phyloP scores from a whole-genome alignment of 92 coral and sea anemone species.

The Palythoa grandis region DNA sequence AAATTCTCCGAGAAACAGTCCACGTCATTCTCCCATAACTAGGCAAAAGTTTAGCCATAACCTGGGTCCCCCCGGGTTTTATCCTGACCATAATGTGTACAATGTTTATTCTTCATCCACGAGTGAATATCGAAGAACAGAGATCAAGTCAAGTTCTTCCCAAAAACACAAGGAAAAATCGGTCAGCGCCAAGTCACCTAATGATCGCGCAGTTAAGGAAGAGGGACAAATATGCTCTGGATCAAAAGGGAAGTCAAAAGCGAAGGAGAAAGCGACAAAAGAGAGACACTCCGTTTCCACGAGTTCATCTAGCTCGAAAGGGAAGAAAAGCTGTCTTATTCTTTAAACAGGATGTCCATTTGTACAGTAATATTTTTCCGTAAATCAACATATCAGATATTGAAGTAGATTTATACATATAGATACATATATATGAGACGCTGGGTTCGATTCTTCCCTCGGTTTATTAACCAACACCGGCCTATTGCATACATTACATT shows the following conservation, averaged over 20 bases:
- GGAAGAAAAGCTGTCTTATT: slow-evolving; percentile 21
- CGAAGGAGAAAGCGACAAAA: neutral
- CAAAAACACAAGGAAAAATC: slow-evolving; percentile 2
- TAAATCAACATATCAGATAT: neutral
- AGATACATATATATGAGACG: neutral
- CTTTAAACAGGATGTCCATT: slow-evolving; percentile 5
- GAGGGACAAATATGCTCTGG: neutral
- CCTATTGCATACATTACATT: neutral
- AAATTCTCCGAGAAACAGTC: slow-evolving; percentile 16
- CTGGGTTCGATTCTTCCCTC: neutral
- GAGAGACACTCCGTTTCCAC: neutral
- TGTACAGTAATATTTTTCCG: neutral
- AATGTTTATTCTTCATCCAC: slow-evolving; percentile 10
- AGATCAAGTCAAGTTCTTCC: neutral
- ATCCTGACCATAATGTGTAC: neutral
- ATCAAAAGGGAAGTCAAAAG: slow-evolving; percentile 11
- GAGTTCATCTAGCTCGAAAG: neutral
- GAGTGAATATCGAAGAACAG: slow-evolving; percentile 6
- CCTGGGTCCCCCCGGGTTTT: neutral
- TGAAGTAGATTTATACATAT: neutral
- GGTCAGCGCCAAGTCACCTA: neutral
- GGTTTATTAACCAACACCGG: too few species aligned
- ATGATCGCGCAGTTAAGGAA: neutral
- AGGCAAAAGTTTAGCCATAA: slow-evolving; percentile 15
- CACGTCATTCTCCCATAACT: slow-evolving; percentile 34